Conservation (phyloP, 2,797 vertebrate species). For the Phrynocephalus guinanensis region DNA sequence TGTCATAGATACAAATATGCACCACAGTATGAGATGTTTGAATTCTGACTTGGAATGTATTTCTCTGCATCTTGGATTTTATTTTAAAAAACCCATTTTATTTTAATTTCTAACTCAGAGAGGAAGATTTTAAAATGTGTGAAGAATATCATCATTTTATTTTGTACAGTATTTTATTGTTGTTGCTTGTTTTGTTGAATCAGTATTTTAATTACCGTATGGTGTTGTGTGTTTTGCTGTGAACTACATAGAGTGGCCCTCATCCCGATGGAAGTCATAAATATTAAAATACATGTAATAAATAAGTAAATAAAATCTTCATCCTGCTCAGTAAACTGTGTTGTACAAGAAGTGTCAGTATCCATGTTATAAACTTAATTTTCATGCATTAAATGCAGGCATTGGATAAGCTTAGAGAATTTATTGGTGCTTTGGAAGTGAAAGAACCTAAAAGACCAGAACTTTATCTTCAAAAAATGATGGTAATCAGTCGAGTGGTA, state of each 20-base stretch:
- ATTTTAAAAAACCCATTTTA: not conserved
- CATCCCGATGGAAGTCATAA: no score
- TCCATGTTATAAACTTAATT: not conserved
- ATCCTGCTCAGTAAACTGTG: not conserved
- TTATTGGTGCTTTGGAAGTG: constrained; percentile 74
- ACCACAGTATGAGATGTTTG: not conserved
- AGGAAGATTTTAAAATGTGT: not conserved
- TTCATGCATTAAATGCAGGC: constrained; percentile 63
- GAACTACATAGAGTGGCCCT: no score
- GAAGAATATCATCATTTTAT: no score
- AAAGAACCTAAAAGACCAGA: constrained; percentile 76
- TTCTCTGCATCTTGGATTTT: not conserved
- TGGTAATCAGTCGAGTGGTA: constrained; percentile 78
- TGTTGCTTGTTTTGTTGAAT: no score
- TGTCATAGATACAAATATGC: not conserved
- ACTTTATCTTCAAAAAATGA: constrained; percentile 75
- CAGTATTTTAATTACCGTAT: no score
- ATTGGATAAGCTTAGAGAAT: constrained; percentile 63
- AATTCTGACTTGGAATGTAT: not conserved
- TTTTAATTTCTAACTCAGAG: not conserved
- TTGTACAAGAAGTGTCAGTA: not conserved
- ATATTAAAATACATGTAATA: no score
- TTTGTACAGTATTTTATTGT: no score
- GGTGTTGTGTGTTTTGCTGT: no score
- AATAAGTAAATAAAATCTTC: no score